Evolutionary conservation across 2,888 invertebrate genomes (phyloP).

Genomic region (Chymomyza procnemis): DNA sequence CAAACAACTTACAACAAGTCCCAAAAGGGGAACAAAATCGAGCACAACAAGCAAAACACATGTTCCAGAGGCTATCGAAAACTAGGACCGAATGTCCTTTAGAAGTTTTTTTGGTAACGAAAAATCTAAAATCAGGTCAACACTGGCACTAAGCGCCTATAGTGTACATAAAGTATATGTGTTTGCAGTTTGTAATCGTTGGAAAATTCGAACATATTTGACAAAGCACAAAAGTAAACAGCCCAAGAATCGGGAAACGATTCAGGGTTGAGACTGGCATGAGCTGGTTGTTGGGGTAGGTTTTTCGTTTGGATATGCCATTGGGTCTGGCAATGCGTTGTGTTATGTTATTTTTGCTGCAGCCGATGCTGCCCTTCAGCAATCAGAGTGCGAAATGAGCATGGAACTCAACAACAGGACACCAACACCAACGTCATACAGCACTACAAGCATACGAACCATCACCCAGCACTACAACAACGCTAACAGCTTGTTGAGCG

Average conservation of each 20-base stretch:
- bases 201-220: constrained; percentile 76
- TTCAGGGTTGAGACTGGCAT: constrained; percentile 6
- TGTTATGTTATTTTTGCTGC: not conserved
- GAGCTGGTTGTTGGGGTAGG: not conserved
- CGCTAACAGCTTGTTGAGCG: constrained; percentile 74
- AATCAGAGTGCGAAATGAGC: constrained; percentile 60
- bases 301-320: not conserved
- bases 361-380: constrained; percentile 25
- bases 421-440: constrained; percentile 46
- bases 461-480: constrained; percentile 8
- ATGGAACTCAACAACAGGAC: constrained; percentile 23
- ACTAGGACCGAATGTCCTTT: not conserved
- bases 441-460: too few relatives aligned
- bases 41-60: constrained; percentile 68
- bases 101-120: constrained; percentile 29
- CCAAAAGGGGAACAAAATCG: constrained; percentile 19
- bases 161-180: not conserved
- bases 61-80: constrained; percentile 50
- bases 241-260: constrained; percentile 10
- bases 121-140: constrained; percentile 71
- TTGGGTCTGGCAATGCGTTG: not conserved
- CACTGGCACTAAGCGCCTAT: constrained; percentile 3
- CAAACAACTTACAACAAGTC: constrained; percentile 51
- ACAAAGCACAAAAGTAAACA: constrained; percentile 75
- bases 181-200: constrained; percentile 66